Conservation (phyloP, 2,113 vertebrate genomes). For the Lepus europaeus region DNA sequence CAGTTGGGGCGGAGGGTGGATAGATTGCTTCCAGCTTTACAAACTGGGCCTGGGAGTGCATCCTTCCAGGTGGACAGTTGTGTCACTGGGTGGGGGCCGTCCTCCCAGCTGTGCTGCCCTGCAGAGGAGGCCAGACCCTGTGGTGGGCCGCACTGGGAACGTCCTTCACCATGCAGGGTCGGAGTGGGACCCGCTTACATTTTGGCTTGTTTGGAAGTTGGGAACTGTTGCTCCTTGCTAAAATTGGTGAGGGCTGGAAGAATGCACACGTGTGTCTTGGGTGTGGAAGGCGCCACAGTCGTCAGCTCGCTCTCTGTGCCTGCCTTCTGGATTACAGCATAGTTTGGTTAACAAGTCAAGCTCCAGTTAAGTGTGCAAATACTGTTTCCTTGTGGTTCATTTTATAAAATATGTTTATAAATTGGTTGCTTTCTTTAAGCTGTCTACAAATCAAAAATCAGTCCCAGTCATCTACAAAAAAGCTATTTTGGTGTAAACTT, state of each 20-base stretch:
- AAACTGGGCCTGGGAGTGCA: background rate
- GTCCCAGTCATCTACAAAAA: background rate
- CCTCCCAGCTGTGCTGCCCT: background rate
- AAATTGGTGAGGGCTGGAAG: background rate
- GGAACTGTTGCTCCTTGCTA: constrained; percentile 26
- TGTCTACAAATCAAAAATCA: constrained; percentile 10
- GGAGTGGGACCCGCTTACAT: background rate
- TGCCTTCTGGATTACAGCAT: background rate
- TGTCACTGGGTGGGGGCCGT: background rate
- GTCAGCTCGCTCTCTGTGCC: fast-evolving
- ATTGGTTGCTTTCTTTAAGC: background rate
- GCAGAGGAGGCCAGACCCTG: background rate
- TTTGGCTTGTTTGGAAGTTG: background rate
- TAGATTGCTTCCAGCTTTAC: background rate
- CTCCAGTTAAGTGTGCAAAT: background rate
- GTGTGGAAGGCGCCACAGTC: background rate
- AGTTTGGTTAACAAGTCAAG: constrained; percentile 44
- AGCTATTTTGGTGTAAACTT: background rate
- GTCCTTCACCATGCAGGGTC: background rate
- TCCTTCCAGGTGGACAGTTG: background rate
- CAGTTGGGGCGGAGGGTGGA: background rate
- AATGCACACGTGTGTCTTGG: background rate
- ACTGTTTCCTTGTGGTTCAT: background rate
- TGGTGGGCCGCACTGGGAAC: background rate
- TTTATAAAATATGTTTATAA: constrained; percentile 34